These are phyloP conservation scores for Acanthosepion pharaonis DNA, from an alignment of 2,888 invertebrate genomes.

Conservation along the genomic window DNA sequence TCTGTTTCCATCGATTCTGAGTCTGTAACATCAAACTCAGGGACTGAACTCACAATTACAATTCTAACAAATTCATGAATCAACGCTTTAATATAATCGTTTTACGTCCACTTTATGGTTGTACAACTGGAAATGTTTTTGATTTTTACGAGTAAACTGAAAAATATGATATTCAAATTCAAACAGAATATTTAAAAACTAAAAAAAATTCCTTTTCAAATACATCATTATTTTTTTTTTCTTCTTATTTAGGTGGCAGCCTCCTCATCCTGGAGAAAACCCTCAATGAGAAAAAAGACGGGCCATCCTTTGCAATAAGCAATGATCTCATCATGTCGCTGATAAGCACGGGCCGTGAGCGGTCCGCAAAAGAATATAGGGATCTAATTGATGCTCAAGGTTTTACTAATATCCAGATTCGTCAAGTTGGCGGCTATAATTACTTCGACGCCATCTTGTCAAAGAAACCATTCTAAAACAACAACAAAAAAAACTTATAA, in stretches of 20 bases:
- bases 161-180: no score
- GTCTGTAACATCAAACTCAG: no score
- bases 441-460: conserved; percentile 61
- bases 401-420: conserved; percentile 57
- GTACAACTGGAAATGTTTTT: no score
- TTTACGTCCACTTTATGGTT: no score
- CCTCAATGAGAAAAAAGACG: conserved; percentile 60
- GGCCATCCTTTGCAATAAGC: conserved; percentile 58
- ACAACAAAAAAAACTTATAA: neutral
- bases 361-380: conserved; percentile 60
- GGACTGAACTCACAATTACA: no score
- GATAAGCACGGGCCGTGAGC: conserved; percentile 60
- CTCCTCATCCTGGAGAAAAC: conserved; percentile 63
- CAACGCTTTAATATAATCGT: no score
- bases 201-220: no score
- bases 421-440: conserved; percentile 55
- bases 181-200: no score
- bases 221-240: neutral
- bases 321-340: conserved; percentile 62
- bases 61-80: no score
- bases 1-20: no score
- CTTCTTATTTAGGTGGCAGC: conserved; percentile 58
- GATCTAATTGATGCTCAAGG: conserved; percentile 60
- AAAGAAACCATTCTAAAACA: conserved; percentile 57
- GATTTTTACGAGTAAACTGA: no score